Percentiles rank a stretch among this genome's conserved stretches.
phyloP scores from a whole-genome alignment of 2,888 invertebrate species.

The Thumatha senex region DNA sequence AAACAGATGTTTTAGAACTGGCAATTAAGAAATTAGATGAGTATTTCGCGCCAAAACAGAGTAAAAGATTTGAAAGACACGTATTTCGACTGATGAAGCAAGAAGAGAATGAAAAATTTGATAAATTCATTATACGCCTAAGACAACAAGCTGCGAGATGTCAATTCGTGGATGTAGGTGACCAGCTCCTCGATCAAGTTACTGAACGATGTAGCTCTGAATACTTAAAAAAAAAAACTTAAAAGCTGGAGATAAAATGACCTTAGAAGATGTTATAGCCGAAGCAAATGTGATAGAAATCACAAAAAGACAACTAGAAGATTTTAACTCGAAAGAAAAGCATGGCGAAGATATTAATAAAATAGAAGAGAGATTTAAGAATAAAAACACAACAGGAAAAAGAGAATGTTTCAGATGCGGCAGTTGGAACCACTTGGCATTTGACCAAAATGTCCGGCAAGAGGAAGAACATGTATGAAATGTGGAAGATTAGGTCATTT shows the following conservation, averaged over 20 bases:
- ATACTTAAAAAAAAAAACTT: background rate
- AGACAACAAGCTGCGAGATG: slow-evolving; percentile 5
- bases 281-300: slow-evolving; percentile 1
- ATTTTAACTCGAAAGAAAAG: background rate
- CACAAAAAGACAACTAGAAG: background rate
- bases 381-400: background rate
- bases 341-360: background rate
- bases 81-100: slow-evolving; percentile 9
- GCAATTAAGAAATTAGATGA: no score
- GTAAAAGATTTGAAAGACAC: slow-evolving; percentile 6
- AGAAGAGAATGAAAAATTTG: slow-evolving; percentile 7
- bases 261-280: background rate
- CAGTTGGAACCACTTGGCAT: slow-evolving; percentile 1
- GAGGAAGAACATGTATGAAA: slow-evolving; percentile 8
- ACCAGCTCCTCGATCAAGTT: background rate
- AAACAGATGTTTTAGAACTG: background rate
- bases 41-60: slow-evolving; percentile 11
- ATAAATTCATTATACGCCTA: slow-evolving; percentile 7
- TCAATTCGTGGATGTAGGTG: background rate
- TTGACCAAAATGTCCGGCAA: slow-evolving; percentile 15
- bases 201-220: background rate
- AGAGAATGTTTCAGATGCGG: slow-evolving; percentile 10
- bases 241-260: background rate
- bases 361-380: background rate
- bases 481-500: slow-evolving; percentile 16